A percentile compares a stretch with the other conserved stretches of the same genome.
phyloP scores from a whole-genome alignment of 2,797 vertebrate genomes.

The Myotis myotis region DNA sequence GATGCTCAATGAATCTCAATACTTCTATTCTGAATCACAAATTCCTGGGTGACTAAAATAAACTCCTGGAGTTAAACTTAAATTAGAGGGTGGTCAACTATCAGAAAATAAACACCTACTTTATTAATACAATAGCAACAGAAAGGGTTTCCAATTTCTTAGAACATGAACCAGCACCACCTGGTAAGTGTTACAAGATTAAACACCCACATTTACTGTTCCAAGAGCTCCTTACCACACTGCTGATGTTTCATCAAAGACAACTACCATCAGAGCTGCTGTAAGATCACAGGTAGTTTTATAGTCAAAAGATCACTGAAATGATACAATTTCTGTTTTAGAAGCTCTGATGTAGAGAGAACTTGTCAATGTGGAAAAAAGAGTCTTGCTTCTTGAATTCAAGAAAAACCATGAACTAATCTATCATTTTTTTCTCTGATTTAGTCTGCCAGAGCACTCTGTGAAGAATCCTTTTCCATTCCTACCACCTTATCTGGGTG shows the following conservation, averaged over 20 bases:
- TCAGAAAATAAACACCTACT: constrained; percentile 73
- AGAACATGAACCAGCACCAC: constrained; percentile 43
- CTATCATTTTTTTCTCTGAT: neutral
- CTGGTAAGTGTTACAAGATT: neutral
- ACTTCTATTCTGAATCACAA: constrained; percentile 10
- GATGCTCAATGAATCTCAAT: neutral
- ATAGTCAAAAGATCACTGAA: neutral
- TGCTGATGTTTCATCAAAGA: neutral
- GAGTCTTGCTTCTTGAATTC: constrained; percentile 28
- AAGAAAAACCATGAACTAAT: constrained; percentile 47
- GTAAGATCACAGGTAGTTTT: neutral
- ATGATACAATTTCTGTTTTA: neutral
- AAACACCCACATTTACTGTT: neutral
- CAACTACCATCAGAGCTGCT: constrained; percentile 32
- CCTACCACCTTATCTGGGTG: neutral
- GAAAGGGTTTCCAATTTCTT: constrained; percentile 71
- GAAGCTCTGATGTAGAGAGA: neutral
- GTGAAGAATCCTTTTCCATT: neutral
- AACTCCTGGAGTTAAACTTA: constrained; percentile 13
- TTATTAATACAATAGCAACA: constrained; percentile 82
- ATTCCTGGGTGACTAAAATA: constrained; percentile 24
- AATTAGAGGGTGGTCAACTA: constrained; percentile 27
- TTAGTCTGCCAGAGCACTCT: neutral
- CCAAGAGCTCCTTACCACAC: constrained; percentile 21
- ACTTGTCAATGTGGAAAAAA: neutral